phyloP scores from a whole-genome alignment of 2,797 vertebrate genomes.

The Crenuchus spilurus region DNA sequence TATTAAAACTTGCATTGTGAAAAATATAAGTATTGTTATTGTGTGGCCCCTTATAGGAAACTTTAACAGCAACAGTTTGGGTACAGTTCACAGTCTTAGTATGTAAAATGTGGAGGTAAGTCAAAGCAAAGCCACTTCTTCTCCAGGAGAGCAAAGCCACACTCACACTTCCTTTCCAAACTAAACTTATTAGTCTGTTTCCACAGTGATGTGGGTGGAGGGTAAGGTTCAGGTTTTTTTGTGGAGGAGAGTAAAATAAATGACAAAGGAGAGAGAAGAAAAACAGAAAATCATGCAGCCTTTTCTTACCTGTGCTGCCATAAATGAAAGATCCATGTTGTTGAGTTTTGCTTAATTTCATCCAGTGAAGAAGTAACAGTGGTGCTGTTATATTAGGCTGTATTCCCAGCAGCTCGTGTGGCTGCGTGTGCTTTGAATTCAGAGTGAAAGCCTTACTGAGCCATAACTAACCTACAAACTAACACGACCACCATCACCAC shows the following conservation, averaged over 20 bases:
- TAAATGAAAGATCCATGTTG: constrained; percentile 96
- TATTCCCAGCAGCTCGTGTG: constrained; percentile 40
- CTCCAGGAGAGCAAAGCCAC: background rate
- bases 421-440: background rate
- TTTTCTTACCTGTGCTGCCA: constrained; percentile 92
- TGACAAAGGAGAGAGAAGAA: no score
- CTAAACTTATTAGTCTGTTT: background rate
- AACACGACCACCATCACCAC: background rate
- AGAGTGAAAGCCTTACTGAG: background rate
- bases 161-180: background rate
- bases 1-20: no score
- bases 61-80: no score
- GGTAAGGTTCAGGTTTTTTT: no score
- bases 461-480: constrained; percentile 1
- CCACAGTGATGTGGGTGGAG: no score
- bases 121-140: background rate
- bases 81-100: no score
- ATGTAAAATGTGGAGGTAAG: no score
- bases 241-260: background rate
- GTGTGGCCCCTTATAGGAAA: no score
- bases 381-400: background rate
- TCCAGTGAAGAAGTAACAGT: background rate
- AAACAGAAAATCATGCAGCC: constrained; percentile 27
- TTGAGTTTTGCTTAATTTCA: constrained; percentile 23
- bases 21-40: no score